phyloP scores from a whole-genome alignment of 2,888 invertebrate genomes.

The Choreutis nemorana region DNA sequence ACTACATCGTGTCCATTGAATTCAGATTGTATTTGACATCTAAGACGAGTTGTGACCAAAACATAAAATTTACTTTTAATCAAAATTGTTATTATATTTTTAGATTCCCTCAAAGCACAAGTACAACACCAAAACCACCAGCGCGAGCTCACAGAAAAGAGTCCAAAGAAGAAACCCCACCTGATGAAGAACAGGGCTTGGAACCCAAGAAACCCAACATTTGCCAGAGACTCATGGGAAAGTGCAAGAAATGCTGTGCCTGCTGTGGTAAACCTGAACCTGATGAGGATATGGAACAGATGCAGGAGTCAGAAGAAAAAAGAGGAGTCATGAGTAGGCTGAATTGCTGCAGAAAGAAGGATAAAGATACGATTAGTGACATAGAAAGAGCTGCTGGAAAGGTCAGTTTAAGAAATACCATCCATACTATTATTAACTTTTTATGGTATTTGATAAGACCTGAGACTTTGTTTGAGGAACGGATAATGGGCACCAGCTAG shows the following conservation, averaged over 20 bases:
- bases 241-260: conserved; percentile 58
- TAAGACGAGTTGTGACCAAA: too few species aligned
- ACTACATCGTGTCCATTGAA: too few species aligned
- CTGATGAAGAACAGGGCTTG: conserved; percentile 20
- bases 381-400: conserved; percentile 49
- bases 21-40: too few species aligned
- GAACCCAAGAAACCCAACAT: conserved; percentile 35
- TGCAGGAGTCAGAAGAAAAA: conserved; percentile 16
- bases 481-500: too few species aligned
- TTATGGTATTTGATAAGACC: too few species aligned
- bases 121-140: conserved; percentile 54
- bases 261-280: conserved; percentile 42
- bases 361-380: conserved; percentile 28
- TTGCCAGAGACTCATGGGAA: conserved; percentile 41
- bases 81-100: not conserved
- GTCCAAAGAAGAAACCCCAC: conserved; percentile 19
- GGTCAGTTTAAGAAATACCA: conserved; percentile 22
- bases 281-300: conserved; percentile 19
- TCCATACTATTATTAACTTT: too few species aligned
- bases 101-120: conserved; percentile 58
- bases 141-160: conserved; percentile 27
- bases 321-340: conserved; percentile 34
- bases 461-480: too few species aligned
- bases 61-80: too few species aligned
- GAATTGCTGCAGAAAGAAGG: conserved; percentile 46